A percentile compares a stretch with the other conserved stretches of the same genome.
Evolutionary conservation across 2,113 vertebrate species (phyloP).

Genomic region (Hyperopisus bebe): DNA sequence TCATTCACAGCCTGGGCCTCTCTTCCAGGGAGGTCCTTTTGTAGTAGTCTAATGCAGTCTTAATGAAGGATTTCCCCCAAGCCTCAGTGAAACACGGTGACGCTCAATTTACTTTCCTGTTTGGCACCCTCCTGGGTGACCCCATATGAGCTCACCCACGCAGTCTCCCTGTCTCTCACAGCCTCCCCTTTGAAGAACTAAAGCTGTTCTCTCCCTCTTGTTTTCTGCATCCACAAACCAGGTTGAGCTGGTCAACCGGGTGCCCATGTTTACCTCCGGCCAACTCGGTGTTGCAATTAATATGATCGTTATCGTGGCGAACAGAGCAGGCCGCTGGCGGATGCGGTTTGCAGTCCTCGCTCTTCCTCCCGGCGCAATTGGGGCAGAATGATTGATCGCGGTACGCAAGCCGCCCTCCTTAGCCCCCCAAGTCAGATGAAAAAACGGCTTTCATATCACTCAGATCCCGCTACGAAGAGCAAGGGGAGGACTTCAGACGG

Average conservation of each 20-base stretch:
- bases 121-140: constrained; percentile 8
- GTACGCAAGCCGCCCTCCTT: constrained; percentile 36
- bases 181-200: constrained; percentile 1
- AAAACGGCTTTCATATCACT: constrained; percentile 26
- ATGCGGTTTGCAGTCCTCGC: constrained; percentile 8
- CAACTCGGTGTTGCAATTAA: not conserved
- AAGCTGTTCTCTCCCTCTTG: not conserved
- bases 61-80: constrained; percentile 66
- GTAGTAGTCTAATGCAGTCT: constrained; percentile 50
- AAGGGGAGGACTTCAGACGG: not conserved
- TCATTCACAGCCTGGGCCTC: too few species aligned
- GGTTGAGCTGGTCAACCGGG: not conserved
- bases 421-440: constrained; percentile 25
- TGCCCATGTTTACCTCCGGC: not conserved
- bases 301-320: not conserved
- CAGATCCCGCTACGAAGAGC: not conserved
- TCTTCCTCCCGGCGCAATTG: constrained; percentile 49
- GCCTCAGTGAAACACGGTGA: constrained; percentile 69
- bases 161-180: not conserved
- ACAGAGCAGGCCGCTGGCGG: not conserved
- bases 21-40: not conserved
- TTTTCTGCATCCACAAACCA: not conserved
- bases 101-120: constrained; percentile 63
- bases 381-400: constrained; percentile 64
- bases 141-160: not conserved